Evolutionary conservation across 2,888 invertebrate genomes (phyloP), one percentile per base, ranked within the genome.

Genomic region (Ectobius pallidus): DNA sequence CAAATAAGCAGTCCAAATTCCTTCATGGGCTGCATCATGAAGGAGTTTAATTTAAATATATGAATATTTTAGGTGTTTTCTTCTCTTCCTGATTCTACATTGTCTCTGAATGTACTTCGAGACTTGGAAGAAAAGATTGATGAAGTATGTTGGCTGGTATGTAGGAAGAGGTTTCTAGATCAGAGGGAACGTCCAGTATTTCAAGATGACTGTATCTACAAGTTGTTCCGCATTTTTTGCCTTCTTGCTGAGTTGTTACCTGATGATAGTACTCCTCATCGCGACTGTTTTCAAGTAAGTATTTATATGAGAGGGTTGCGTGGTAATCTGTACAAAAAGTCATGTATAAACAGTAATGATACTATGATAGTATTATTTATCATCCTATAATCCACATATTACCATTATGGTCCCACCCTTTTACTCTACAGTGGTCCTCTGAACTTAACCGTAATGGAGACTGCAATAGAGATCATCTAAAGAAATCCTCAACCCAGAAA

Each of bases 101-200:
- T 88, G 27, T 86, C 86, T 0, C 80, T 89, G 63, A 83, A 86
- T 0, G 86, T 87, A 74, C 82, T 89, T 7, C 85, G 89, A 75
- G 86, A 86, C 62, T 90, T 86, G 76, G 91, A 91, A 81, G 86
- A 86, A 75, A 87, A 88, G 79, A 91, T 92, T 39, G 91, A 92
- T 77, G 91, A 92, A 84, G 89, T 91, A 69, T 93, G 93, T 81
- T 94, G 94, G 94, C 83, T 92, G 73, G 88, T 94, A 7, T 93
- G 93, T 80, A 87, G 90, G 72, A 91, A 90, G 79, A 85, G 85
- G 70, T 89, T 89, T 75, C 79, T 91, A 25, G 52, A 71, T 30
- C 82, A 84, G 3, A 84, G 91, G 52, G 87, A 90, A 75, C 86
- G 87, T 77, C 85, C 88, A 1, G 81, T 89, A 9, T 89, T 92